phyloP scores from a whole-genome alignment of 2,888 invertebrate species.

The Cheilosia urbana region DNA sequence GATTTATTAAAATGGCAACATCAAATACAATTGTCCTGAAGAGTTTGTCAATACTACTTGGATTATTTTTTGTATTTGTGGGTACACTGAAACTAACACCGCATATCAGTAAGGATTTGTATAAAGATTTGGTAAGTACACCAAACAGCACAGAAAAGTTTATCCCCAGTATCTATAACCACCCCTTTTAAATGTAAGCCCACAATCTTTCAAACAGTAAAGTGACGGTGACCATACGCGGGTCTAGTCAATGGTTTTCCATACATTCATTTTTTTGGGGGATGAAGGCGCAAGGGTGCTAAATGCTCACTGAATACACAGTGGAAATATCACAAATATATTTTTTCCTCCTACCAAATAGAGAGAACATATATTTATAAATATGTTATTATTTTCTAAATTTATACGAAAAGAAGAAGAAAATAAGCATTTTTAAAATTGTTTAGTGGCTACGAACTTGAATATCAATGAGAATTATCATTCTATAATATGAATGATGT shows the following conservation, averaged over 20 bases:
- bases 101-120: slow-evolving; percentile 95
- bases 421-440: slow-evolving; percentile 26
- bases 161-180: background rate
- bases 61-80: slow-evolving; percentile 97
- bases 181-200: background rate
- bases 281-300: slow-evolving; percentile 13
- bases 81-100: slow-evolving; percentile 96
- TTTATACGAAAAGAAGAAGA: slow-evolving; percentile 27
- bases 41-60: slow-evolving; percentile 95
- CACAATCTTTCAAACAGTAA: background rate
- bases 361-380: slow-evolving; percentile 19
- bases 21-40: slow-evolving; percentile 91
- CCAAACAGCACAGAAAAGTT: background rate
- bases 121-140: slow-evolving; percentile 95
- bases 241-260: background rate
- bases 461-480: slow-evolving; percentile 1
- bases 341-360: background rate
- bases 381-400: slow-evolving; percentile 53
- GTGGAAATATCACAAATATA: slow-evolving; percentile 31
- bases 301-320: background rate
- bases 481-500: slow-evolving; percentile 10
- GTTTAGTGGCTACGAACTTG: slow-evolving; percentile 18
- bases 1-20: slow-evolving; percentile 80
- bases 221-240: background rate
- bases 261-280: slow-evolving; percentile 9